phyloP scores from a whole-genome alignment of 2,113 vertebrate genomes.

The Spilogale gracilis region DNA sequence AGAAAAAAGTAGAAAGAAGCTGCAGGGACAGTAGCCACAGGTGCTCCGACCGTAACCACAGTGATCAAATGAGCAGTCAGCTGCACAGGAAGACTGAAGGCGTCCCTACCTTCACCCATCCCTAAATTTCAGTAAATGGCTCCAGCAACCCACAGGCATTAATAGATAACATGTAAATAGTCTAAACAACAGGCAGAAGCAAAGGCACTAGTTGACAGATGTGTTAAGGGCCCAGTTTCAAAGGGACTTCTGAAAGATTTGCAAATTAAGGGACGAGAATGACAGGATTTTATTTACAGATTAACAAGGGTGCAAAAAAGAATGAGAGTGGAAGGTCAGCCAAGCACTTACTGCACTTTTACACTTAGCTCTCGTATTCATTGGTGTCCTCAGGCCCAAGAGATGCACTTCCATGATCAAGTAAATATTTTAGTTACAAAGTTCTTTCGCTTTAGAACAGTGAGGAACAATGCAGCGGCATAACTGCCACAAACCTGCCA shows the following conservation, averaged over 20 bases:
- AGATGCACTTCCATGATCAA: conserved; percentile 54
- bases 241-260: conserved; percentile 6
- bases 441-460: conserved; percentile 54
- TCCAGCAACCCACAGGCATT: background rate
- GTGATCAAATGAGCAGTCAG: background rate
- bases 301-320: background rate
- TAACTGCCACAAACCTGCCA: conserved; percentile 9
- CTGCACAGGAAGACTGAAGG: background rate
- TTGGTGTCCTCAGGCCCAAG: background rate
- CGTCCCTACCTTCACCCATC: background rate
- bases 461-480: background rate
- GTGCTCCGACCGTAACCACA: conserved; percentile 19
- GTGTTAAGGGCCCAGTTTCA: background rate
- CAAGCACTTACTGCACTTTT: conserved; percentile 12
- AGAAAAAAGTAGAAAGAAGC: conserved; percentile 72
- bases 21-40: conserved; percentile 58
- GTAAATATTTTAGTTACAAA: conserved; percentile 69
- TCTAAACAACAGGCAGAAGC: background rate
- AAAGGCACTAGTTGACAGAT: background rate
- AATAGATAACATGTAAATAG: background rate
- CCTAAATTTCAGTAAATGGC: background rate
- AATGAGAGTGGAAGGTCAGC: background rate
- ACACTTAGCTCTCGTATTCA: conserved; percentile 16
- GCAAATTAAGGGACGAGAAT: conserved; percentile 5
- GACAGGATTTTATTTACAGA: conserved; percentile 2